phyloP scores from a whole-genome alignment of 2,113 vertebrate species.

The Nestor notabilis region DNA sequence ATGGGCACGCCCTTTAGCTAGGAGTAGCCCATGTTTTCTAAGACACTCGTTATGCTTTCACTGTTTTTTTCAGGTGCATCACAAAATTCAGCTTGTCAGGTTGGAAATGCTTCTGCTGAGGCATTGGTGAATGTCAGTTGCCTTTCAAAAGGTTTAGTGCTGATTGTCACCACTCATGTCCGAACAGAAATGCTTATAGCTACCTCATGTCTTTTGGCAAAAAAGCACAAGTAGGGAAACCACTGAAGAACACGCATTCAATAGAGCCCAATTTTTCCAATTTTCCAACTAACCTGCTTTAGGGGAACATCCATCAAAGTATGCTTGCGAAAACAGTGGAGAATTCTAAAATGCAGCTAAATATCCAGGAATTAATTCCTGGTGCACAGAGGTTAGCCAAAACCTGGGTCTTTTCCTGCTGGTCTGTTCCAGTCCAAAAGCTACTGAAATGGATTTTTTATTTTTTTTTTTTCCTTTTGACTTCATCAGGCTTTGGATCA shows the following conservation, averaged over 20 bases:
- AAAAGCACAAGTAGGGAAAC: neutral
- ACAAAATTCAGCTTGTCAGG: neutral
- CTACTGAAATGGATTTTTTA: neutral
- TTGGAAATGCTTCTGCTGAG: neutral
- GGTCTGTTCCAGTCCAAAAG: neutral
- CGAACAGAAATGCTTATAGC: neutral
- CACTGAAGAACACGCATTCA: neutral
- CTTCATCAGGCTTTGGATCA: neutral
- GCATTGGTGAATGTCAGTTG: accelerated
- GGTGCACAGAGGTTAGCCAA: neutral
- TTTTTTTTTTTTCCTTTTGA: neutral
- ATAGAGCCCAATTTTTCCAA: neutral
- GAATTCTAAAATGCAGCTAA: neutral
- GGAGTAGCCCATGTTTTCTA: neutral
- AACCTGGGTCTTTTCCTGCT: neutral
- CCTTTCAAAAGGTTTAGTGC: neutral
- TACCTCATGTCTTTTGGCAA: neutral
- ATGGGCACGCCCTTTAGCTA: neutral
- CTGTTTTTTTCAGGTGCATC: neutral
- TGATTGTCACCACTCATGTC: accelerated
- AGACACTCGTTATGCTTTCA: neutral
- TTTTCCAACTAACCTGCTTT: neutral
- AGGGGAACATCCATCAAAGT: neutral
- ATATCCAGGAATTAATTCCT: neutral
- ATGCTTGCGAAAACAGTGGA: neutral